Evolutionary conservation across 2,888 invertebrate genomes (phyloP), one percentile per base, ranked within the genome.

Genomic region (Chymomyza caudatula): DNA sequence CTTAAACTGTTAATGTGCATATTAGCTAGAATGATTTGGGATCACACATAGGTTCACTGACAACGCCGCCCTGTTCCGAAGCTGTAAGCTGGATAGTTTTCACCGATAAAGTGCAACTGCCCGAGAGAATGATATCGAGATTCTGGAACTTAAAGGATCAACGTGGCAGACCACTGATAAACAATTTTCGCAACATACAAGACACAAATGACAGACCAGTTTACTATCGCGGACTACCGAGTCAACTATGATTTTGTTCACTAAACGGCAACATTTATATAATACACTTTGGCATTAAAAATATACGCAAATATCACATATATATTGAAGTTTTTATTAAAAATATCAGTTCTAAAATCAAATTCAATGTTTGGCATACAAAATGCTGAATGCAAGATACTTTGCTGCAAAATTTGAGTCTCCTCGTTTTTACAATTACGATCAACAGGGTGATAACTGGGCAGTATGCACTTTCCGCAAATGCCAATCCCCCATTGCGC

Each of bases 21-120:
- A 47, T 6, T 15, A 47, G n/a, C 11, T 5, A 3, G 0, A 47
- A 47, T 13, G 13, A 47, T 47, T 17, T n/a, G n/a, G n/a, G 6
- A 13, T 25, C 8, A 25, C 3, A n/a, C 4, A 11, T 20, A 20
- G 95, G 95, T 0, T 95, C 94, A 0, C 90, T 95, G 57, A 95
- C 95, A 2, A 94, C 94, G 0, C 95, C 95, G 0, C 91, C 67
- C 4, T 95, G 95, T 85, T 92, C 92, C 63, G 94, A 95, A 85
- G 92, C 92, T 0, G 94, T 94, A 42, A 91, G 92, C 1, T 95
- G 95, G 94, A 94, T 94, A n/a, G 92, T 95, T 0, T 91, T 93
- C 60, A 89, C 89, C 0, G 90, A 92, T n/a, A 89, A 90, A 5
- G 77, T 92, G 4, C 87, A 91, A 0, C 88, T 93, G 57, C 66